Evolutionary conservation across 2,888 invertebrate species (phyloP).

Genomic region (Matsumyia berberina): DNA sequence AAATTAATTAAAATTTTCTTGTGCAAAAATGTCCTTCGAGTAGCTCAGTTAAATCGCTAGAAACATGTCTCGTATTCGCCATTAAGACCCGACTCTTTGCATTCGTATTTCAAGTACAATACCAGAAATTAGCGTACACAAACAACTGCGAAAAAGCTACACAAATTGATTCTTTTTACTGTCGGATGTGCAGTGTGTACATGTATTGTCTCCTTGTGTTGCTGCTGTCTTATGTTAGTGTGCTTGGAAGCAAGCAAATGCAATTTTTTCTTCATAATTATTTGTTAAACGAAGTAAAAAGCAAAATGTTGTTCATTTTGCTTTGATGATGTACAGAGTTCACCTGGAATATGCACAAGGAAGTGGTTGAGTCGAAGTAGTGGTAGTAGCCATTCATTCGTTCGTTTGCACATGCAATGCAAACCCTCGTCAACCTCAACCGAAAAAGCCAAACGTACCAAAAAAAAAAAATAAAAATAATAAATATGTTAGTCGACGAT

Average conservation of each 20-base stretch:
- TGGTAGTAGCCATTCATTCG: not conserved
- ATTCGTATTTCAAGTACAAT: slow-evolving; percentile 23
- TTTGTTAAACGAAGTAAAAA: slow-evolving; percentile 34
- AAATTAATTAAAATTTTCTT: slow-evolving; percentile 50
- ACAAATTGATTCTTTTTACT: slow-evolving; percentile 59
- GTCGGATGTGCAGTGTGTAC: not conserved
- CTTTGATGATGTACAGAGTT: slow-evolving; percentile 39
- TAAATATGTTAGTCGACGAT: slow-evolving; percentile 28
- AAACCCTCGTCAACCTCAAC: not conserved
- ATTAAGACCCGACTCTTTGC: slow-evolving; percentile 32
- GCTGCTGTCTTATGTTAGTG: not conserved
- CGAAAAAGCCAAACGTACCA: not conserved
- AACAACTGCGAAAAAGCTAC: slow-evolving; percentile 16
- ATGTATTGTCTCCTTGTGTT: not conserved
- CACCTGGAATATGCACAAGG: slow-evolving; percentile 14
- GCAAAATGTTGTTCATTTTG: slow-evolving; percentile 25
- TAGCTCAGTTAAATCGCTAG: slow-evolving; percentile 19
- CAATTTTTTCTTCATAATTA: slow-evolving; percentile 54
- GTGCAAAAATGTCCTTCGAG: slow-evolving; percentile 9
- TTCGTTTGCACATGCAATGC: not conserved
- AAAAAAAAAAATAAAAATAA: too few species aligned
- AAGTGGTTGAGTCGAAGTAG: not conserved
- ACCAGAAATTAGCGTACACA: slow-evolving; percentile 53
- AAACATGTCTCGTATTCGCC: slow-evolving; percentile 18
- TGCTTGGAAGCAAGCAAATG: not conserved